phyloP scores from a whole-genome alignment of 2,888 invertebrate genomes.

The Ochlodes sylvanus region DNA sequence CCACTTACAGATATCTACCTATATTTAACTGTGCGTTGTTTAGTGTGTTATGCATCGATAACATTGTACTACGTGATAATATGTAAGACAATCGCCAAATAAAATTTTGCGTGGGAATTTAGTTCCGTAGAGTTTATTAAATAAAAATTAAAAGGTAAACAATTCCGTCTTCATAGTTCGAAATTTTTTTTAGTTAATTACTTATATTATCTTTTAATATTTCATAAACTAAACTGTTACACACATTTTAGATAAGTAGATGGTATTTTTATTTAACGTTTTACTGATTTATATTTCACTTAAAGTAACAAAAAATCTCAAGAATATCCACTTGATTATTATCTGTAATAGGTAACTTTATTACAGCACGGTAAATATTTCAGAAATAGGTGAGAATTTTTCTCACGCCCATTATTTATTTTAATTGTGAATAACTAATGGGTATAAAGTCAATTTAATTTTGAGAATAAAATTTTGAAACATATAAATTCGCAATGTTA shows the following conservation, averaged over 20 bases:
- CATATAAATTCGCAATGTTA: background rate
- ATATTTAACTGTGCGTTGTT: background rate
- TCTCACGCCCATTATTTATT: constrained; percentile 17
- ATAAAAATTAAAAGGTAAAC: too few species aligned
- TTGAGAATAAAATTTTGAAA: constrained; percentile 4
- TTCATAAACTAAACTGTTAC: background rate
- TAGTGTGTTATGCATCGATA: constrained; percentile 7
- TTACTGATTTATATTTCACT: background rate
- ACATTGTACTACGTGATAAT: constrained; percentile 16
- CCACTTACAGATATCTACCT: constrained; percentile 1
- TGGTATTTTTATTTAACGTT: background rate
- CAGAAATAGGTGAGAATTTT: constrained; percentile 8
- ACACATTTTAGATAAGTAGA: background rate
- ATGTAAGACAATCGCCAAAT: constrained; percentile 26
- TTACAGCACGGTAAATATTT: background rate
- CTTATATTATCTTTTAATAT: background rate
- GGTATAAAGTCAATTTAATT: constrained; percentile 2
- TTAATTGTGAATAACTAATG: background rate
- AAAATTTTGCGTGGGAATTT: background rate
- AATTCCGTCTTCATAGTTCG: too few species aligned
- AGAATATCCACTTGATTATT: constrained; percentile 3
- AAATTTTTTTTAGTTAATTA: background rate
- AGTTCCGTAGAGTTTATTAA: background rate
- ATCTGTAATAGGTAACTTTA: constrained; percentile 9
- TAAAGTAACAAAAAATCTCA: background rate